phyloP scores from a whole-genome alignment of 2,113 vertebrate genomes.

The Stigmatopora argus region DNA sequence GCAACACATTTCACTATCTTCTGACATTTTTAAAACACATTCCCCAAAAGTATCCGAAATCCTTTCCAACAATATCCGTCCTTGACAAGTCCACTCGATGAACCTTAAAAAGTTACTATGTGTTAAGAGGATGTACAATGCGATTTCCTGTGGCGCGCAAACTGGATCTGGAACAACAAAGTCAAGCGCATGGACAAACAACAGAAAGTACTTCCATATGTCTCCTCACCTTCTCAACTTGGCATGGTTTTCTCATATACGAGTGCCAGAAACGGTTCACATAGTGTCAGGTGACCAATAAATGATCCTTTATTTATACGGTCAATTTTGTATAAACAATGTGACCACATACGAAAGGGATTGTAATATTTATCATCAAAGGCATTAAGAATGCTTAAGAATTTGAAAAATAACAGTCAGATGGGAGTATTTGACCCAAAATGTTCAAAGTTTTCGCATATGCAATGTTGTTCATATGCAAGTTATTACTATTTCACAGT shows the following conservation, averaged over 20 bases:
- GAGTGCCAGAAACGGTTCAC: conserved; percentile 18
- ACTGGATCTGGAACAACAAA: conserved; percentile 37
- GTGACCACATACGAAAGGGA: too few relatives aligned
- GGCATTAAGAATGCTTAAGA: too few relatives aligned
- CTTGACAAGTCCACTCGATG: conserved; percentile 1
- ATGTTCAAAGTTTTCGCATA: too few relatives aligned
- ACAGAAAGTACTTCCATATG: conserved; percentile 41
- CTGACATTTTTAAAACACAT: neutral
- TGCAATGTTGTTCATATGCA: too few relatives aligned
- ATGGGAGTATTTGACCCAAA: too few relatives aligned
- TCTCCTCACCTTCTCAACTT: conserved; percentile 25
- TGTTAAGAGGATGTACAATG: conserved; percentile 17
- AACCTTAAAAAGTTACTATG: conserved; percentile 7
- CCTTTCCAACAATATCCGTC: conserved; percentile 3
- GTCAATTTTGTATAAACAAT: too few relatives aligned
- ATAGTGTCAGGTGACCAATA: conserved; percentile 31
- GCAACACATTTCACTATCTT: neutral
- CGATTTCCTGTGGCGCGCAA: conserved; percentile 19
- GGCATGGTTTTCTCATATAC: conserved; percentile 43
- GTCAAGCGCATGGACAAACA: conserved; percentile 35
- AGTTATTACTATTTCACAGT: too few relatives aligned
- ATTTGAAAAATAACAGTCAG: too few relatives aligned
- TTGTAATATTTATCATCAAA: too few relatives aligned
- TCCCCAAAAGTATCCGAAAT: neutral
- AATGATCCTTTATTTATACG: conserved; percentile 1